Evolutionary conservation across 2,113 vertebrate genomes (phyloP), one percentile per base, ranked within the genome.

Genomic region (Melospiza melodia): DNA sequence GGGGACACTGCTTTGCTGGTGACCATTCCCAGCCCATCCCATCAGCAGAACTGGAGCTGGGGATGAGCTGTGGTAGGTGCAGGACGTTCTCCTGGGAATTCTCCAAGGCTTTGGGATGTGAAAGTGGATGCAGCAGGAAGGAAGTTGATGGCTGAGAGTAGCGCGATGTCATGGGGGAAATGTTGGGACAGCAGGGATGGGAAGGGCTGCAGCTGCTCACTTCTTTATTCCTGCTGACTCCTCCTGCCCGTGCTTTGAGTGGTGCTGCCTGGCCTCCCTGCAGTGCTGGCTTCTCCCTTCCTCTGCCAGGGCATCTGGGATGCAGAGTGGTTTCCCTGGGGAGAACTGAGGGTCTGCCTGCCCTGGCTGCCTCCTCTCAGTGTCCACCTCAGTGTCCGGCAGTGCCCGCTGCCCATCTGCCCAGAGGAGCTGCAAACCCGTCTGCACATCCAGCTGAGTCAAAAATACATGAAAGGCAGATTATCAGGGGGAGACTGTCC

Each of bases 91-190:
- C 1, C 0, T 39, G 71, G 62, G 84, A 68, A 37, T 68, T 52
- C 52, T 59, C 31, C 5, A 0, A 59, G 48, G 44, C 62, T 85
- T 39, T 0, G 1, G 55, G 68, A 48, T 66, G 71, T 89, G 92
- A 72, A 91, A 91, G 17, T 90, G 59, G 37, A 46, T 52, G 63
- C 61, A 20, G 62, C 51, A 93, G 78, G 81, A 94, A 94, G 94
- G 78, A 94, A 91, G 80, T 27, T 12, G 3, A 63, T 33, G 17
- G 48, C 88, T 28, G 54, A 66, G 67, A 4, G 1, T 22, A 20
- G 61, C 52, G 69, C 10, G 16, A 6, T 84, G 65, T 61, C 1
- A 0, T 0, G 2, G 55, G 46, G 78, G 39, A 43, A 39, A 54
- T 37, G 25, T 41, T 76, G n/a, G 78, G 90, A 46, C 57, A 62